These are phyloP conservation scores for Endotricha flammealis DNA, from an alignment of 2,888 invertebrate species.

Conservation along the genomic window DNA sequence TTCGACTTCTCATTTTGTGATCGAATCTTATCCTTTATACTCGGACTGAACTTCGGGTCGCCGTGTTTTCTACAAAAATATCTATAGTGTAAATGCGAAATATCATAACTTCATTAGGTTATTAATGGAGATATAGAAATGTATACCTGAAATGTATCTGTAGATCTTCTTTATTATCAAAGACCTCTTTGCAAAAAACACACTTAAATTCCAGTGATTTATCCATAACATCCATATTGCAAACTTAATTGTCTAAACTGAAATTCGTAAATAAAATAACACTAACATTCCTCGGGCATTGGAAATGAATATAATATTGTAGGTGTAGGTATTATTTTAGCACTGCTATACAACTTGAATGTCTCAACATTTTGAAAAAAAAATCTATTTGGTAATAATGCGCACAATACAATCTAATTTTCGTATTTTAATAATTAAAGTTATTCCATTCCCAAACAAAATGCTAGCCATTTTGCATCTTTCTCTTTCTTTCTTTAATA, in stretches of 20 bases:
- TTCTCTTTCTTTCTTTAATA: slow-evolving; percentile 20
- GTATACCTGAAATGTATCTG: slow-evolving; percentile 81
- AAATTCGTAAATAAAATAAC: too few species aligned
- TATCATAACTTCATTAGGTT: neutral
- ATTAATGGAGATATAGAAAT: slow-evolving; percentile 3
- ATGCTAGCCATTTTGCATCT: slow-evolving; percentile 34
- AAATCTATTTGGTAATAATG: too few species aligned
- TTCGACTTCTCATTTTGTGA: slow-evolving; percentile 34
- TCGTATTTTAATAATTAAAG: neutral
- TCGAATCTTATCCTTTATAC: slow-evolving; percentile 41
- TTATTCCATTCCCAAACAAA: slow-evolving; percentile 30
- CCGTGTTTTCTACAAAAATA: slow-evolving; percentile 76
- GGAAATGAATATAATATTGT: too few species aligned
- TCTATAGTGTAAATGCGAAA: slow-evolving; percentile 10
- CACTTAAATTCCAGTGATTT: slow-evolving; percentile 62
- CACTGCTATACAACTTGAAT: too few species aligned
- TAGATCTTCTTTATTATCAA: slow-evolving; percentile 76
- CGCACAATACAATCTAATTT: too few species aligned
- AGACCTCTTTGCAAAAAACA: slow-evolving; percentile 76
- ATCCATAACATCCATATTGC: slow-evolving; percentile 34
- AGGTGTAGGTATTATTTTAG: too few species aligned
- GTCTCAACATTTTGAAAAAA: too few species aligned
- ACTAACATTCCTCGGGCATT: too few species aligned
- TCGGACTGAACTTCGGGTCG: slow-evolving; percentile 77
- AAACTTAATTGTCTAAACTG: too few species aligned